Percentiles rank a stretch among this genome's conserved stretches.
Conservation (phyloP, 2,797 vertebrate species). For the Balearica regulorum region DNA sequence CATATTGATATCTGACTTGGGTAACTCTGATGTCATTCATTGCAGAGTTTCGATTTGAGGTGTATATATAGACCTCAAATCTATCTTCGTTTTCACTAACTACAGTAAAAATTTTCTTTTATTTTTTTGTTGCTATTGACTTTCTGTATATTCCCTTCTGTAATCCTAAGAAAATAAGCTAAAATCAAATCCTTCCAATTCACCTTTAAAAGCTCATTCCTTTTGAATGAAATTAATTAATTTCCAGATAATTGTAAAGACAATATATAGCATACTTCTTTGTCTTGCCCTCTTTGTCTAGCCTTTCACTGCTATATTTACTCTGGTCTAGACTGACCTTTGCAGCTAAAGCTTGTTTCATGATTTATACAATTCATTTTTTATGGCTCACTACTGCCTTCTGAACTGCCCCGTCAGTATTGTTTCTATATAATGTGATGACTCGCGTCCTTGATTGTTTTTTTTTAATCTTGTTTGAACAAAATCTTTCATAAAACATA, state of each 20-base stretch:
- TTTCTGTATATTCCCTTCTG: not conserved
- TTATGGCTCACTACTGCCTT: not conserved
- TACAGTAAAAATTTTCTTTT: not conserved
- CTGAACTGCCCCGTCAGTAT: not conserved
- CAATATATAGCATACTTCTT: not conserved
- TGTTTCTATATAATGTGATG: not conserved
- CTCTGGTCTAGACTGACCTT: not conserved
- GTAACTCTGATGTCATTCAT: not conserved
- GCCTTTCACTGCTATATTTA: not conserved
- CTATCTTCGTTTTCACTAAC: not conserved
- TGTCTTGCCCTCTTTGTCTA: not conserved
- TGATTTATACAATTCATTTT: not conserved
- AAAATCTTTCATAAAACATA: not conserved
- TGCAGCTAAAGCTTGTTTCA: not conserved
- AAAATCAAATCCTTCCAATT: not conserved
- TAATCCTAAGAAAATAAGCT: not conserved
- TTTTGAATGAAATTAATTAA: not conserved
- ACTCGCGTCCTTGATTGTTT: not conserved
- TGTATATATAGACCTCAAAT: accelerated
- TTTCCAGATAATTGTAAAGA: not conserved
- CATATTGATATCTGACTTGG: not conserved
- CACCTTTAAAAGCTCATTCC: not conserved
- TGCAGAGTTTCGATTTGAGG: not conserved
- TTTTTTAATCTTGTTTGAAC: not conserved
- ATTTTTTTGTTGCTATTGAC: not conserved